Conservation (phyloP, 2,797 vertebrate species). For the Macropodus opercularis region DNA sequence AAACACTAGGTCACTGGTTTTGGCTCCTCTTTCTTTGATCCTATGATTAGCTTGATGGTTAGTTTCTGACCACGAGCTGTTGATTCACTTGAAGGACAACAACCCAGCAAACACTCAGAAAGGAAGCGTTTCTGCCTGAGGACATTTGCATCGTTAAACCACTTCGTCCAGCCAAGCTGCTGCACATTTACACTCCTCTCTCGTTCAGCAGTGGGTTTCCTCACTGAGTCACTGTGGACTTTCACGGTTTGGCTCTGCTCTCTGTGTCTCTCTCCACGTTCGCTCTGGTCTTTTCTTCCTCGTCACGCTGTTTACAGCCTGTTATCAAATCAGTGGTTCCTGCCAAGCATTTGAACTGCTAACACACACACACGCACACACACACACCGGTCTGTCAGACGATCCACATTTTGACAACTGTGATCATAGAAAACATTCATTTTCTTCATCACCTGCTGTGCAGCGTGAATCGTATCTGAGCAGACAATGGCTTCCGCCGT, state of each 20-base stretch:
- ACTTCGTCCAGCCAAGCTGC: neutral
- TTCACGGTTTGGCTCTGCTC: conserved; percentile 23
- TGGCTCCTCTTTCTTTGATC: neutral
- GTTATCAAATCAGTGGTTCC: conserved; percentile 28
- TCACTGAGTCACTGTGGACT: conserved; percentile 22
- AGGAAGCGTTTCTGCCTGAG: no score
- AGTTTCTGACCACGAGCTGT: no score
- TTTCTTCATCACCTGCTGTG: no score
- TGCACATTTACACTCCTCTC: no score
- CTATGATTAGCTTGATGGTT: no score
- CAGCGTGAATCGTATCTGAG: no score
- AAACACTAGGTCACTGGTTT: neutral
- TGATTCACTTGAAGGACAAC: no score
- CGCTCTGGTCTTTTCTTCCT: conserved; percentile 11
- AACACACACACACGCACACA: conserved; percentile 4
- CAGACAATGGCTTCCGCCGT: no score
- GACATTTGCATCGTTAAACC: no score
- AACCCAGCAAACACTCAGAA: no score
- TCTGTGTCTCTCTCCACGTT: neutral
- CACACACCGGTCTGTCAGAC: conserved; percentile 1
- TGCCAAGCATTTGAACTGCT: conserved; percentile 22
- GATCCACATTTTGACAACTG: neutral
- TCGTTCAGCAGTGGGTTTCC: conserved; percentile 2
- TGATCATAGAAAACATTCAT: neutral
- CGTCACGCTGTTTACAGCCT: conserved; percentile 39